Base-by-base conservation (phyloP, 1,140 invertebrate species). In the Agrypnia vestita region DNA sequence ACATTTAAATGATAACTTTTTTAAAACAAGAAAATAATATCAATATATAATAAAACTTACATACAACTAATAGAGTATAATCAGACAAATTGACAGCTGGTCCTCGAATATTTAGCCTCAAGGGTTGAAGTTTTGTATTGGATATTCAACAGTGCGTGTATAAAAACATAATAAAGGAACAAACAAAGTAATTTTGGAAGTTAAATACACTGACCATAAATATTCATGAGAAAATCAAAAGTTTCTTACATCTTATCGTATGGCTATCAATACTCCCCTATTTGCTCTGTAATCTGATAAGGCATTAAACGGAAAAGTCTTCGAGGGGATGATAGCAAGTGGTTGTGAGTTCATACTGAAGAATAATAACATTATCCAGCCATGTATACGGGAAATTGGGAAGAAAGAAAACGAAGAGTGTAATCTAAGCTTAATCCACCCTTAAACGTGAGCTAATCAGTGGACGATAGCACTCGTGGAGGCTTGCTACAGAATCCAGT, bases 391-490 rank as follows among this genome's bases (percentile, higher is more conserved):
- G 43, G 19, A 71, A 71, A 64, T 19, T 25, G 46, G 67, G 47
- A 25, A 71, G 67, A 71, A 71, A 71, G 67, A 49, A 71, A 71
- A 71, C 53, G 64, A 62, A 44, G 62, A 67, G 44, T 74, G 74
- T 79, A 79, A 82, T 82, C 81, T 77, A 43, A 62, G 64, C 74
- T 73, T 82, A 82, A 82, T 82, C 77, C 77, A 79, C 61, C 80
- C 81, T 69, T 82, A 79, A 79, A 82, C 78, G 81, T 82, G 81
- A 82, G 81, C 81, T 82, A 79, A 82, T 79, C 77, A 82, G 78
- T 51, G 51, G 55, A 43, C 19, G 46, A 49, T 21, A 15, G 15
- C 43, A 13, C 53, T 55, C 47, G 43, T 13, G 51, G 25, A 35
- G 25, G 25, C 25, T 35, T 35, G 25, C 1, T 6, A 35, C 1